Conservation (phyloP, 30 jellyfish, hydroid and myxozoan species). For the Calvadosia cruxmelitensis region DNA sequence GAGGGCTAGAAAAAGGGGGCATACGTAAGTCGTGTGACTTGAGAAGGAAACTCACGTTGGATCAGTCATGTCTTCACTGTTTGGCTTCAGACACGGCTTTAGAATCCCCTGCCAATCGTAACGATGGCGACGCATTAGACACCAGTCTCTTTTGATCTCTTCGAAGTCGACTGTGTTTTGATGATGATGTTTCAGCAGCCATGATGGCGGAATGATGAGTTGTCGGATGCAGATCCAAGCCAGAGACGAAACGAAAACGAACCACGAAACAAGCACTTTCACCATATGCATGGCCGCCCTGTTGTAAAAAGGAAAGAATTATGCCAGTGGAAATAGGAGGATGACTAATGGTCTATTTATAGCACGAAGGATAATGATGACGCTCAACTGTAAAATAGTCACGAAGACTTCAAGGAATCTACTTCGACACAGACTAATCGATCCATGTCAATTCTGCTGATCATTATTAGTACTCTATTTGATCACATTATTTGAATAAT, state of each 20-base stretch:
- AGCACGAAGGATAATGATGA: too few relatives aligned
- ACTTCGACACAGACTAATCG: too few relatives aligned
- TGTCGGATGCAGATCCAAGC: constrained; percentile 74
- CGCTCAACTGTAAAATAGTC: too few relatives aligned
- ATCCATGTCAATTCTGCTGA: too few relatives aligned
- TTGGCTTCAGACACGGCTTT: constrained; percentile 54
- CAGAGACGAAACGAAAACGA: constrained; percentile 42
- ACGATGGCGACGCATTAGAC: constrained; percentile 55
- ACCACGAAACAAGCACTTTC: constrained; percentile 41
- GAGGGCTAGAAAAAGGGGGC: constrained; percentile 18
- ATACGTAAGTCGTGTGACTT: background rate
- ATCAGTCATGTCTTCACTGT: background rate
- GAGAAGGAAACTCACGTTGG: background rate
- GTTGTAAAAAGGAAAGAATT: too few relatives aligned
- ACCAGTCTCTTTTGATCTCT: constrained; percentile 85
- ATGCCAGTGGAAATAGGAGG: too few relatives aligned
- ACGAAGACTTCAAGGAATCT: too few relatives aligned
- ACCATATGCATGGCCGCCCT: constrained; percentile 72
- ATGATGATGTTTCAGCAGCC: constrained; percentile 10
- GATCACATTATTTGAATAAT: too few relatives aligned
- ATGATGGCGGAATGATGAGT: constrained; percentile 30
- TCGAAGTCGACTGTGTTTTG: constrained; percentile 41
- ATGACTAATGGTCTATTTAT: too few relatives aligned
- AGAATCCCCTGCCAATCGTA: constrained; percentile 77
- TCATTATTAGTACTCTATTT: too few relatives aligned